Evolutionary conservation across 2,888 invertebrate genomes (phyloP), one percentile per base, ranked within the genome.

Genomic region (Cataglyphis albicans): DNA sequence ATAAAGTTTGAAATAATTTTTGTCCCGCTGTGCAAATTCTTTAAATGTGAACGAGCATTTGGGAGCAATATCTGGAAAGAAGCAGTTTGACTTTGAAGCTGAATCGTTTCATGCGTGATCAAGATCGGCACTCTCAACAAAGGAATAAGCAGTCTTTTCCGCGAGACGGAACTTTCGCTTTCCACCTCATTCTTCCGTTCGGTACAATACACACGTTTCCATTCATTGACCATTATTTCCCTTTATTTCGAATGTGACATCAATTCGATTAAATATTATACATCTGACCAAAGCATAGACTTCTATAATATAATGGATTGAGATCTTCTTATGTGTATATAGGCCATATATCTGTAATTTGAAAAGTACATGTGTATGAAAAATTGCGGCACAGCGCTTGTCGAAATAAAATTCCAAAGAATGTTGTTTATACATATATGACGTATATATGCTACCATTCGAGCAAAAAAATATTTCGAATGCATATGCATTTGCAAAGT

Each of bases 81-180:
- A 38, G 52, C 52, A 55, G 9, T 25, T 73, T 61, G 68, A 65
- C 68, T 75, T 83, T 65, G 59, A 83, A 73, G 38, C 10, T 18
- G 29, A 52, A 5, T 38, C 59, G 65, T 81, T 84, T 85, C 65
- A 63, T 64, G 85, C 85, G 76, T 81, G 44, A 74, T 74, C 21
- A 32, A 48, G 32, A 44, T 44, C 44, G 12, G n/a, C 59, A 41
- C 44, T 15, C 4, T 5, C 44, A 32, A 29, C 35, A 63, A 57
- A n/a, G 41, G 41, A 32, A 18, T 74, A 48, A 74, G 44, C 63
- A 74, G 21, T 32, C 32, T 44, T 21, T 48, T 74, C 25, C 32
- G 21, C 10, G 10, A 74, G 44, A 63, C 15, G 15, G 21, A 48
- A 32, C 41, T 59, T 73, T 73, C n/a, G 57, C 29, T 74, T 61